phyloP scores from a whole-genome alignment of 2,113 vertebrate genomes.

The Oreochromis spilurus region DNA sequence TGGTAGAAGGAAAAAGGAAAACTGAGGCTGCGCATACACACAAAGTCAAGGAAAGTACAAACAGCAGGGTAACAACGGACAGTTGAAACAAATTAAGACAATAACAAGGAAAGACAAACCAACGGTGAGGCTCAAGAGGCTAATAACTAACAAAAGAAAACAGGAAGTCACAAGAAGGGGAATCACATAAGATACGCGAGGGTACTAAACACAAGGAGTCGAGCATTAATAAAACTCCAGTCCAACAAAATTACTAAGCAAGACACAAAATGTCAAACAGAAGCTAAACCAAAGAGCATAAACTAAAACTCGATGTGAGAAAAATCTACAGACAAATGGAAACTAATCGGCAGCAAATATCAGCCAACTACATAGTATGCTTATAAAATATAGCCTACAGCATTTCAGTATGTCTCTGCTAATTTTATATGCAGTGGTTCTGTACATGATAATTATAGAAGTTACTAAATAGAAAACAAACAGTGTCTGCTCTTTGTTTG shows the following conservation, averaged over 20 bases:
- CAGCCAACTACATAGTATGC: background rate
- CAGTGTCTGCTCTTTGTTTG: background rate
- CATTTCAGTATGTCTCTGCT: background rate
- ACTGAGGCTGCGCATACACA: background rate
- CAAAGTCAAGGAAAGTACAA: background rate
- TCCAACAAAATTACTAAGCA: background rate
- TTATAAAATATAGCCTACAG: background rate
- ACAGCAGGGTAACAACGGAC: background rate
- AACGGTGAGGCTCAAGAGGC: background rate
- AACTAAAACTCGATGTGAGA: background rate
- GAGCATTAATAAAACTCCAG: background rate
- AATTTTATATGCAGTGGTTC: background rate
- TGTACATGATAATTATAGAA: background rate
- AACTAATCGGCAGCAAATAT: background rate
- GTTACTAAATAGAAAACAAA: background rate
- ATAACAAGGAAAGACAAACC: background rate
- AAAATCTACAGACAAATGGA: background rate
- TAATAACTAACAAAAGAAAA: background rate
- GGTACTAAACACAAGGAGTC: background rate
- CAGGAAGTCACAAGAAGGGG: background rate
- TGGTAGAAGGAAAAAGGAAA: background rate
- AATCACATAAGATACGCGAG: background rate
- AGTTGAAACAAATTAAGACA: background rate
- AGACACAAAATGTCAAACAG: background rate
- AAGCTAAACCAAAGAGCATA: background rate